Evolutionary conservation across 2,113 vertebrate genomes (phyloP), one percentile per base, ranked within the genome.

Genomic region (Burhinus bistriatus): DNA sequence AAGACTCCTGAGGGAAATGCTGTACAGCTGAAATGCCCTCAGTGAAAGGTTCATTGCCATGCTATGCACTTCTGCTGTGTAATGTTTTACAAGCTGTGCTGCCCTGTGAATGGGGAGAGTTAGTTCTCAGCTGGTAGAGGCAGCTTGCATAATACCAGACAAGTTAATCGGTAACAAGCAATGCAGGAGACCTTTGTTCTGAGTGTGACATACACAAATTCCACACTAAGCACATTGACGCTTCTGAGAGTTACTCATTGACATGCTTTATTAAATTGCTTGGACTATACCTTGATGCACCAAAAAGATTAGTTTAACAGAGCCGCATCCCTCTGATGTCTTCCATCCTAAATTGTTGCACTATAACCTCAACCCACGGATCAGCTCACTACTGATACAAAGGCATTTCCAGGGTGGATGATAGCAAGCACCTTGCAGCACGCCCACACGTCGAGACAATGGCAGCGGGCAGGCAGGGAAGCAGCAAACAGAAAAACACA

Each of bases 91-190:
- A 89, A 73, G 71, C 81, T 71, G 73, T 14, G 25, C 42, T 83
- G 86, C 86, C 64, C 61, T 71, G 78, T 87, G 95, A 95, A 96
- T 84, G 90, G 83, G 78, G 86, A 82, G 93, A 94, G 66, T 52
- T 89, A 77, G 91, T 66, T 82, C 71, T 92, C 42, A 72, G 93
- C 83, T 95, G 93, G 89, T 20, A 64, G 78, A 77, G 44, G 89
- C 80, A 59, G 79, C 91, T 55, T 97, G 93, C 77, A 88, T 89
- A 92, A 93, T 91, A 89, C 66, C 94, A 80, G 89, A 58, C 61
- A 95, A 97, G 98, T 98, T 98, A 98, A 98, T 98, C 10, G 78
- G 88, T 97, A 97, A 98, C 95, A 54, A 94, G 91, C 61, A 83
- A 82, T 73, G 90, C 91, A 85, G 89, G 83, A 97, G 97, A 98